A percentile compares a stretch with the other conserved stretches of the same genome.
Conservation (phyloP, 2,888 invertebrate species). For the Holacanthella duospinosa region DNA sequence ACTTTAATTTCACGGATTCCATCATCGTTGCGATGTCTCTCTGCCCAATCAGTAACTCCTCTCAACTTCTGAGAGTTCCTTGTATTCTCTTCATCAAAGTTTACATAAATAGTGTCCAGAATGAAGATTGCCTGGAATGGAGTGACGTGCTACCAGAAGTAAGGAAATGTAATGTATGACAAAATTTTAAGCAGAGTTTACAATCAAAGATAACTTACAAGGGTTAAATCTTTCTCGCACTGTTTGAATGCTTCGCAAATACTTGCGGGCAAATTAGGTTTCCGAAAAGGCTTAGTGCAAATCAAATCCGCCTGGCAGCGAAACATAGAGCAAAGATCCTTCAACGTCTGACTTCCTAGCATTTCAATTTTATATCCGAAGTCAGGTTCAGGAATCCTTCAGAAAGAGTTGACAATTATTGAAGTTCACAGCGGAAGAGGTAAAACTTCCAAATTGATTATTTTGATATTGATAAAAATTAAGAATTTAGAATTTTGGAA, state of each 20-base stretch:
- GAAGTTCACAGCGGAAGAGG: no score
- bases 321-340: constrained; percentile 63
- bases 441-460: no score
- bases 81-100: constrained; percentile 57
- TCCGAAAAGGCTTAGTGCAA: constrained; percentile 37
- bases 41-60: constrained; percentile 36
- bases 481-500: no score
- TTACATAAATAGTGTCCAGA: constrained; percentile 67
- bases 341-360: constrained; percentile 56
- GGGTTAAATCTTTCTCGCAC: constrained; percentile 9
- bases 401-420: neutral
- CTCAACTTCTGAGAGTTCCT: constrained; percentile 40
- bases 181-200: constrained; percentile 13
- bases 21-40: constrained; percentile 14
- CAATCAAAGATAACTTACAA: constrained; percentile 12
- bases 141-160: constrained; percentile 51
- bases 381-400: constrained; percentile 22
- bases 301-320: constrained; percentile 58
- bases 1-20: constrained; percentile 34
- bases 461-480: no score
- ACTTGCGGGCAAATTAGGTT: neutral
- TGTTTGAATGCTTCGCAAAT: neutral
- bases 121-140: constrained; percentile 66
- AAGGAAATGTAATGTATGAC: no score
- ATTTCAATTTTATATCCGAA: constrained; percentile 48